A percentile compares a stretch with the other conserved stretches of the same genome.
These are phyloP conservation scores for Pygoscelis antarcticus DNA, from an alignment of 2,113 vertebrate genomes.

Conservation along the genomic window DNA sequence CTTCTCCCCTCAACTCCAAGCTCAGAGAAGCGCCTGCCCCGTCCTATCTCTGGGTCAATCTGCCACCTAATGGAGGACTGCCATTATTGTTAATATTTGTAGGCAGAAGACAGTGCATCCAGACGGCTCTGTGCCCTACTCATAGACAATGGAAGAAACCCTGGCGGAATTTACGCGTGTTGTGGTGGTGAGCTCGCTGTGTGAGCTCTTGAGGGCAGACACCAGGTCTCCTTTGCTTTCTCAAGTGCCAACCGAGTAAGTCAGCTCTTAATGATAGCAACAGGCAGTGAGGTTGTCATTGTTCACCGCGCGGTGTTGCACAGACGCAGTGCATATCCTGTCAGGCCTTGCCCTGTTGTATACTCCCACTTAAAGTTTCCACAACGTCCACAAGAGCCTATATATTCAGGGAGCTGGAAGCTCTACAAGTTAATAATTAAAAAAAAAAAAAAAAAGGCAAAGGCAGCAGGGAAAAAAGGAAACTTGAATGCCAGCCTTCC, in stretches of 20 bases:
- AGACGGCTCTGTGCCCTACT: background rate
- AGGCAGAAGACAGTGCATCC: background rate
- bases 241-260: background rate
- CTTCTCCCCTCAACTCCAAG: background rate
- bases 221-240: background rate
- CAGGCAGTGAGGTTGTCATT: background rate
- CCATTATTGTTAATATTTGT: background rate
- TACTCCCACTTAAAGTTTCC: background rate
- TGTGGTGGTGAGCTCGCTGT: background rate
- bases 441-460: background rate
- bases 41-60: background rate
- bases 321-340: rapidly evolving
- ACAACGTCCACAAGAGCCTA: background rate
- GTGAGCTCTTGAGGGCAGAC: background rate
- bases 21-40: background rate
- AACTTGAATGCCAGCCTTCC: background rate
- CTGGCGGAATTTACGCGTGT: background rate
- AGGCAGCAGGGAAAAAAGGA: rapidly evolving
- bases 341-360: background rate
- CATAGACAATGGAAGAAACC: background rate
- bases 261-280: background rate
- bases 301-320: rapidly evolving
- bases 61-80: background rate
- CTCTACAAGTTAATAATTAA: background rate
- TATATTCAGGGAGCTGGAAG: background rate